Evolutionary conservation across 2,888 invertebrate genomes (phyloP), one percentile per base, ranked within the genome.

Genomic region (Seira musarum): DNA sequence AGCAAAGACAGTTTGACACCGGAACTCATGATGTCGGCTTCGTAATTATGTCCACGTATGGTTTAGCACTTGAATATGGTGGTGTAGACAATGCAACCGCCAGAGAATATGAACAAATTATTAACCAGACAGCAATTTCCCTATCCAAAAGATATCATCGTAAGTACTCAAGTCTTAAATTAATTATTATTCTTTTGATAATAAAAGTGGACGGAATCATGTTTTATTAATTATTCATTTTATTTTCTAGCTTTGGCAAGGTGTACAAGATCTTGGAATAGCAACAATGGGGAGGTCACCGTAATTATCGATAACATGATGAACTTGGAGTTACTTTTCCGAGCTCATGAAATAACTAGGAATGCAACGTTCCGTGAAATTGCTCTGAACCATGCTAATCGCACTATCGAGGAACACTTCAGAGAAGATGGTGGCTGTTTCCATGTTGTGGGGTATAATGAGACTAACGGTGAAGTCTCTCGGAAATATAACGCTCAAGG

Each of bases 251-350:
- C 74, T 17, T 46, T 75, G 15, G 81, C 83, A 0, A 76, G 83
- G 17, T 82, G 82, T 0, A 64, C 82, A 8, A 75, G 85, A 13
- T 85, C 85, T 0, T 86, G 86, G 86, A 80, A 83, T 57, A 81
- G 81, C n/a, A 57, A 76, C 21, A 73, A 78, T 5, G 84, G 80
- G 6, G 82, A 84, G 61, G 82, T 85, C 0, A 81, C 75, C 8
- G 86, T 86, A 3, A 86, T 86, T 22, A 77, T 83, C 0, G 86
- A 86, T 67, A 86, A 86, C 78, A 85, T 86, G 86, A 86, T 85
- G 86, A 86, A 86, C 69, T 73, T 85, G 0, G 83, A 86, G 21
- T 81, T 86, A 5, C 64, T 85, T 1, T 83, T 83, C 68, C 60
- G 53, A 61, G 86, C 85, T 0, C 25, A 71, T 19, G 70, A 82